phyloP scores from a whole-genome alignment of 2,797 vertebrate genomes.

The Gobio occitaniae region DNA sequence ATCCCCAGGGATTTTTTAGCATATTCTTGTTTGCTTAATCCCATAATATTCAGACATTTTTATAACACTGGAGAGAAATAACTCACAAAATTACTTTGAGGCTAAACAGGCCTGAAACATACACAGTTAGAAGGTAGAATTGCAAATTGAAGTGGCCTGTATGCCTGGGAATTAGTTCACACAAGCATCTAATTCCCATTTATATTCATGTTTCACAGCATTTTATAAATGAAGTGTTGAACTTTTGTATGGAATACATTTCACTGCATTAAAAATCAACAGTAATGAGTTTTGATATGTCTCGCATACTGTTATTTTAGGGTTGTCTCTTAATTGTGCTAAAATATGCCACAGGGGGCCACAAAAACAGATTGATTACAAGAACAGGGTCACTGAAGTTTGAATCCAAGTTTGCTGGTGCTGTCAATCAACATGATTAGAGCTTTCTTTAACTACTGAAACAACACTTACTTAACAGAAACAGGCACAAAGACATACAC shows the following conservation, averaged over 20 bases:
- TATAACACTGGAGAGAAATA: not conserved
- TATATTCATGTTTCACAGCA: not conserved
- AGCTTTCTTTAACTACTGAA: not conserved
- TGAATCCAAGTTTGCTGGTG: not conserved
- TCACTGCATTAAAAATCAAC: not conserved
- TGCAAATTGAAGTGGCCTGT: not conserved
- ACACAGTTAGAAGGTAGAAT: not conserved
- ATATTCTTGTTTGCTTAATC: not conserved
- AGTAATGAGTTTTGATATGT: not conserved
- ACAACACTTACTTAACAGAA: not conserved
- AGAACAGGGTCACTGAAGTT: not conserved
- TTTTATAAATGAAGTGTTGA: not conserved
- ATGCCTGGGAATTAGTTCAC: not conserved
- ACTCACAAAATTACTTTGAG: not conserved
- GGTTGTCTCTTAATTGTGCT: not conserved
- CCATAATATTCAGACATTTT: not conserved
- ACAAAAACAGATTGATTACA: constrained; percentile 1
- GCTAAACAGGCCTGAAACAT: not conserved
- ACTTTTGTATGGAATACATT: not conserved
- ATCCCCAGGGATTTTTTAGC: not conserved
- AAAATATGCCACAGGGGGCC: not conserved
- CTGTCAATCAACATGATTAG: not conserved
- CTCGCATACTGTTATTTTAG: not conserved
- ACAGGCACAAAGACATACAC: not conserved
- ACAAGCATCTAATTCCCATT: not conserved